phyloP scores from a whole-genome alignment of 1,140 invertebrate species.

The Brachionus paranguensis region DNA sequence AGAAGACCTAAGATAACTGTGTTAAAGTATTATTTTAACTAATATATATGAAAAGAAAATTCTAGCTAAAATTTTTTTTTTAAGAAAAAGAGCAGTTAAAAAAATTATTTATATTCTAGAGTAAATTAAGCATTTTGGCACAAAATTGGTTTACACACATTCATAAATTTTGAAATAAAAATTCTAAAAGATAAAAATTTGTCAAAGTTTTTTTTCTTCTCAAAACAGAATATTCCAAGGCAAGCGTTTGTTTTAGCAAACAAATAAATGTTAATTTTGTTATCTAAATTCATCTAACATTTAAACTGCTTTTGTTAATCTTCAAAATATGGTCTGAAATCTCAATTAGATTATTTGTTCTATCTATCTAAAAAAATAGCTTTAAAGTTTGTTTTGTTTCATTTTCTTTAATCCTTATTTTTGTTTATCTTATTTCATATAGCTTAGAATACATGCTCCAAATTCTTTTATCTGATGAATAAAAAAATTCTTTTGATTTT shows the following conservation, averaged over 20 bases:
- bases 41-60: no score
- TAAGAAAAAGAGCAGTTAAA: no score
- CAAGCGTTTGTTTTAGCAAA: neutral
- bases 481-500: neutral
- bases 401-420: neutral
- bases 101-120: no score
- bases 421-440: neutral
- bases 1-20: no score
- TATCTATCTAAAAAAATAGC: neutral
- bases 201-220: neutral
- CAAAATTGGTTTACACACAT: no score
- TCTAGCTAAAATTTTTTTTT: no score
- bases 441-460: neutral
- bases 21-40: no score
- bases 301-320: neutral
- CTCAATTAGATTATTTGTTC: neutral
- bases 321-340: neutral
- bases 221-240: neutral
- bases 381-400: neutral
- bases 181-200: neutral
- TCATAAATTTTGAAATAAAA: no score
- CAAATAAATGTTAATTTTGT: neutral
- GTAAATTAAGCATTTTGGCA: no score
- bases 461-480: no score
- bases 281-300: neutral